Evolutionary conservation across 2,888 invertebrate species (phyloP), one percentile per base, ranked within the genome.

Genomic region (Criorhina ranunculi): DNA sequence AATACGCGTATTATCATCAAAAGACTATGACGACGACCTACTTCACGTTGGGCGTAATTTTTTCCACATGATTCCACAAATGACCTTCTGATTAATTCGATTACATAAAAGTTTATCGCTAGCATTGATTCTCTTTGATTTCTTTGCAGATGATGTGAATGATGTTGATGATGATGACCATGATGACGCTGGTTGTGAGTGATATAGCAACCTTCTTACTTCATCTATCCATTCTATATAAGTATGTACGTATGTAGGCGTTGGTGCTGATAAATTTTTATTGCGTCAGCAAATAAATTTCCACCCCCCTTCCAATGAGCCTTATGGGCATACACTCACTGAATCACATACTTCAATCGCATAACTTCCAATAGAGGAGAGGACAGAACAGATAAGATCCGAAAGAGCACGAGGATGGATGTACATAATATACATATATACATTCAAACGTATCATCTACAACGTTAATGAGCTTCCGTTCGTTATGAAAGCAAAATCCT

Each of bases 391-490:
- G 17, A 57, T 37, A 62, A 66, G 33, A 31, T n/a, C 46, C 44
- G 7, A 11, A 24, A 15, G 19, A 66, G 37, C 24, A 33, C 11
- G 37, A 33, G 49, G 51, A 51, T 55, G 12, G 12, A 1, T 31
- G 29, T 59, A 46, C 17, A 31, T 11, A 5, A 6, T 7, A 17
- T 33, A 6, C 35, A 15, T 35, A 33, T 40, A n/a, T 11, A 31
- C 35, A 33, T 55, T n/a, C n/a, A n/a, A n/a, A n/a, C n/a, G n/a
- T n/a, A n/a, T n/a, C n/a, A 53, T 78, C 31, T 51, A 60, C 19
- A 62, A 35, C 62, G 79, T 75, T 79, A 85, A 85, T 85, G 83
- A 85, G 83, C 79, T 79, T 85, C 67, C 73, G 44, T 69, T 64
- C 44, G 79, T 75, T 69, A 75, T 69, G 57, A 62, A 59, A 79